Evolutionary conservation across 2,113 vertebrate genomes (phyloP).

Genomic region (Cyanoliseus patagonus): DNA sequence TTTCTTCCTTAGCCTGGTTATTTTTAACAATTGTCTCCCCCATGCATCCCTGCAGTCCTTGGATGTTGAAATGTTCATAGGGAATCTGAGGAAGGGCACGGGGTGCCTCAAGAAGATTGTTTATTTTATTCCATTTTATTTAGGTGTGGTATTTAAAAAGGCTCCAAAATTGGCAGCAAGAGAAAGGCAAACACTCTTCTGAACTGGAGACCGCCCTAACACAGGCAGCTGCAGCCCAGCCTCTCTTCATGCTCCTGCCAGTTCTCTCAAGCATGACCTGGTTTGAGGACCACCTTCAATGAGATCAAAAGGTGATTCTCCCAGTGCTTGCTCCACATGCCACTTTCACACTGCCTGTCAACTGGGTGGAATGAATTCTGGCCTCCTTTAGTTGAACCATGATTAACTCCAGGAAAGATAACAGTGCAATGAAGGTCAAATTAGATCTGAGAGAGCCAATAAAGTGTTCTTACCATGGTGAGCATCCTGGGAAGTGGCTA

Average conservation of each 20-base stretch:
- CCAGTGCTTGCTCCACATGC: neutral
- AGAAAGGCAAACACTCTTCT: conserved; percentile 51
- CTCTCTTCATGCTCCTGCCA: conserved; percentile 38
- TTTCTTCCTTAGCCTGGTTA: neutral
- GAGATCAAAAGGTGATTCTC: conserved; percentile 56
- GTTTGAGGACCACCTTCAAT: conserved; percentile 58
- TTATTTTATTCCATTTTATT: conserved; percentile 61
- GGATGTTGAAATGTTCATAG: neutral
- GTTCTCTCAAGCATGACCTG: conserved; percentile 57
- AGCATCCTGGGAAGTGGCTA: neutral
- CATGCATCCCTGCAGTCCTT: neutral
- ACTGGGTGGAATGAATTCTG: conserved; percentile 3
- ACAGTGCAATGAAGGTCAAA: neutral
- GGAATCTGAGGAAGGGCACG: neutral
- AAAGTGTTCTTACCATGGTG: neutral
- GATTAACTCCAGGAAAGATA: neutral
- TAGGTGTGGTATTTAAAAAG: conserved; percentile 63
- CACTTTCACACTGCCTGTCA: neutral
- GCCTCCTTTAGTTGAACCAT: neutral
- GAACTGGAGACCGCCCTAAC: neutral
- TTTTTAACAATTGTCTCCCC: neutral
- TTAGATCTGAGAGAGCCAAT: neutral
- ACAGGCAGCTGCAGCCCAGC: conserved; percentile 53
- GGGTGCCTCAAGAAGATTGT: neutral
- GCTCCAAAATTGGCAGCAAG: neutral